Evolutionary conservation across 2,113 vertebrate genomes (phyloP), one percentile per base, ranked within the genome.

Genomic region (Struthidea cinerea): DNA sequence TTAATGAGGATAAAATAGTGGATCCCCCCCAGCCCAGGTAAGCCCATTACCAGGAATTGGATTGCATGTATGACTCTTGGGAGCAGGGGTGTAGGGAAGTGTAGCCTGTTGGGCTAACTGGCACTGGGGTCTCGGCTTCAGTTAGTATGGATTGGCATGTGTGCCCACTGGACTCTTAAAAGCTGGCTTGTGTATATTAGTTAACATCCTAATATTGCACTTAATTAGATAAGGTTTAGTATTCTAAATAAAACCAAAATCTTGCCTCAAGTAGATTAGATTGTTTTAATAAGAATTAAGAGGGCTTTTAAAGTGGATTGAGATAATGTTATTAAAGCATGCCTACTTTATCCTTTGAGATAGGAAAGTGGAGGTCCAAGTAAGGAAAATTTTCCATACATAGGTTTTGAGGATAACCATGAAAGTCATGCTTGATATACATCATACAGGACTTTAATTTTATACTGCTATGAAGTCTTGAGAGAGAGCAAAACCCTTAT

Each of bases 271-370:
- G 89, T 49, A 86, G 71, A 88, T 94, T 90, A 94, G 59, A 59
- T 81, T 88, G 87, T 73, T 95, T 80, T 80, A 88, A 74, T 86
- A 94, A 86, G 73, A 92, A 92, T 92, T 96, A 91, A 94, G 85
- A 90, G 24, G 35, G 44, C 56, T 94, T 96, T 96, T 90, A 69
- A 75, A 83, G 52, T 93, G 64, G 50, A 81, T 94, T 81, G 83
- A 93, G 75, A 77, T 87, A 86, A 92, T 81, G 60, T 90, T 88
- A 75, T 95, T 92, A 95, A 86, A 87, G 64, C 47, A 37, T 88
- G 53, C 79, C 44, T 90, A 21, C 70, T 93, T 91, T 92, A 47
- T 84, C 52, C 83, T 77, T 65, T 61, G 73, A 93, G 79, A 81
- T 52, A 88, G 84, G 39, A 50, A 68, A 76, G 65, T 49, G 53